phyloP scores from a whole-genome alignment of 2,797 vertebrate species.

The Microctenopoma lineatum region DNA sequence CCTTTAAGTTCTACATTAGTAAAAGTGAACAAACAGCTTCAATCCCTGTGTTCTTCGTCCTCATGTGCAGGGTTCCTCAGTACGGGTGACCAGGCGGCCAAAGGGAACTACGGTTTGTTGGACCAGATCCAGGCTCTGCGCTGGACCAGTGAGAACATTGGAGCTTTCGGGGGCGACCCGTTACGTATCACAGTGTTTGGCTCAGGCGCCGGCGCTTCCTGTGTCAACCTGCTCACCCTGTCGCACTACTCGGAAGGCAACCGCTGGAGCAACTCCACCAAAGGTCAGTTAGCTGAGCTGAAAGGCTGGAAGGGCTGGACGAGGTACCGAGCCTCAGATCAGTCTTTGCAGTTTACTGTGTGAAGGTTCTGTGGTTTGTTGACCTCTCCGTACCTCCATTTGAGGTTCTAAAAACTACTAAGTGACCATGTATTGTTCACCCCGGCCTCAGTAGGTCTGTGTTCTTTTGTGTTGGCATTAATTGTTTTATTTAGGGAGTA shows the following conservation, averaged over 20 bases:
- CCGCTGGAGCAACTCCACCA: conserved; percentile 99
- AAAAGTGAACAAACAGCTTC: no score
- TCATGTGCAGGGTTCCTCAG: conserved; percentile 92
- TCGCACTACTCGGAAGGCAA: conserved; percentile 99
- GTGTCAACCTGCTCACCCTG: conserved; percentile 98
- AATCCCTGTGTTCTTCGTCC: conserved; percentile 29
- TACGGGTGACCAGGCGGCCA: conserved; percentile 98
- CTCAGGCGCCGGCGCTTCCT: conserved; percentile 97
- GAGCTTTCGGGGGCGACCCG: conserved; percentile 97
- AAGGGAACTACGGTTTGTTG: conserved; percentile 97
- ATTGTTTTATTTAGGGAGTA: no score
- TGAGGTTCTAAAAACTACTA: no score
- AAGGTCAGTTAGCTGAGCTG: conserved; percentile 83
- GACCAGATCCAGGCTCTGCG: conserved; percentile 97
- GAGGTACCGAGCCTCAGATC: no score
- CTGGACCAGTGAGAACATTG: conserved; percentile 99
- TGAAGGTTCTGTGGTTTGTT: no score
- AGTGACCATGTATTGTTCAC: no score
- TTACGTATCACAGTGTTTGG: conserved; percentile 99
- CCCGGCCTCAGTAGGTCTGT: no score
- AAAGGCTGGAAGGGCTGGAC: no score
- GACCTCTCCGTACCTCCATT: no score
- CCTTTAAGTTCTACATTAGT: no score
- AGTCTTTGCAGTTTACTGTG: no score
- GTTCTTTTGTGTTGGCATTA: no score